A percentile compares a stretch with the other conserved stretches of the same genome.
Evolutionary conservation across 2,797 vertebrate species (phyloP).

Genomic region (Loris lydekkerianus): DNA sequence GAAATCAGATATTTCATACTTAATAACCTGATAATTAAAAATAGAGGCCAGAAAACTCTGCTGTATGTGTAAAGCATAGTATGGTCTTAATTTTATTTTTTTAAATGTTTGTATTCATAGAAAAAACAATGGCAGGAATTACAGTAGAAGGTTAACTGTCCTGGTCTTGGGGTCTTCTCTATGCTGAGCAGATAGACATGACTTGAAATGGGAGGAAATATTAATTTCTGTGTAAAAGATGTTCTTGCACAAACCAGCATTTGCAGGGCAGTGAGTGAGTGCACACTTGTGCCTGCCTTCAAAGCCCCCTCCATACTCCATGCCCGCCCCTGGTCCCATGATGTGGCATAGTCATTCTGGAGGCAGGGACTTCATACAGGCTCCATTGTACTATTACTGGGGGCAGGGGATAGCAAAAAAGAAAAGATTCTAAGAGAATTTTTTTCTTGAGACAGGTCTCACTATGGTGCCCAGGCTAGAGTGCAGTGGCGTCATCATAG

Average conservation of each 20-base stretch:
- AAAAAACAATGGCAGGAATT: neutral
- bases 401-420: neutral
- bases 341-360: neutral
- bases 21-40: no score
- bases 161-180: neutral
- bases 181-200: neutral
- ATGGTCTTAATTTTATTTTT: neutral
- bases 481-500: no score
- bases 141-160: neutral
- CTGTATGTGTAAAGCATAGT: neutral
- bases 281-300: rapidly evolving
- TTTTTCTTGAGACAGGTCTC: no score
- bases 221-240: neutral
- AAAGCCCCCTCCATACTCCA: no score
- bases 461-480: no score
- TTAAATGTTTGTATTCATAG: neutral
- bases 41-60: neutral
- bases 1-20: no score
- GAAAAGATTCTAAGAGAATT: neutral
- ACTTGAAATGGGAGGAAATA: neutral
- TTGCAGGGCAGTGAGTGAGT: no score
- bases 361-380: neutral
- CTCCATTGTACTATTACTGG: neutral
- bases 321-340: rapidly evolving
- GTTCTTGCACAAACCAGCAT: neutral